Evolutionary conservation across 1,140 invertebrate species (phyloP).

Genomic region (Tribolium castaneum): DNA sequence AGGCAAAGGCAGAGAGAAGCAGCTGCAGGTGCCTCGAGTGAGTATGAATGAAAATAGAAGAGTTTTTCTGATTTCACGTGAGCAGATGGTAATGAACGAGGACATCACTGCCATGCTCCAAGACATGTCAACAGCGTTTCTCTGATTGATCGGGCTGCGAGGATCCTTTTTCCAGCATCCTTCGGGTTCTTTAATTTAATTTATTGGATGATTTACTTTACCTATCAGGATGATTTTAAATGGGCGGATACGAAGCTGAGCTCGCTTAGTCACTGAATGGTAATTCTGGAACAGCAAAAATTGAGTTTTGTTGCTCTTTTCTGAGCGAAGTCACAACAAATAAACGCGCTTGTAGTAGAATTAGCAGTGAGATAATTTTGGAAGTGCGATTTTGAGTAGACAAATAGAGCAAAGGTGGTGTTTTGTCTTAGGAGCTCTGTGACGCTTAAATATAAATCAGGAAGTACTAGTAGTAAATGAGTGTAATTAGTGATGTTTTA

Average conservation of each 20-base stretch:
- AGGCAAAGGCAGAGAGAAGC: slow-evolving; percentile 80
- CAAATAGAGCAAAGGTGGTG: not conserved
- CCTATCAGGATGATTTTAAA: slow-evolving; percentile 77
- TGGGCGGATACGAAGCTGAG: slow-evolving; percentile 72
- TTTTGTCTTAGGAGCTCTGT: not conserved
- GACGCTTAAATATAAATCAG: too few relatives aligned
- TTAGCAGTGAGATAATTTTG: not conserved
- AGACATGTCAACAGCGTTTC: slow-evolving; percentile 89
- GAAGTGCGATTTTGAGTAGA: not conserved
- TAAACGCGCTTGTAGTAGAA: not conserved
- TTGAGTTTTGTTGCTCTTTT: not conserved
- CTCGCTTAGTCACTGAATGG: slow-evolving; percentile 53
- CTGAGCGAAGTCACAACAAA: not conserved
- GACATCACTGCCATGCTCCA: slow-evolving; percentile 66
- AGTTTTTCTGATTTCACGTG: not conserved
- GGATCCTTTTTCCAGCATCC: slow-evolving; percentile 87
- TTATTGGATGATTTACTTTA: slow-evolving; percentile 88
- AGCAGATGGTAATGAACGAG: slow-evolving; percentile 5
- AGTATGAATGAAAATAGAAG: not conserved
- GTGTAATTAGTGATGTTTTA: too few relatives aligned
- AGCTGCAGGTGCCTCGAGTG: slow-evolving; percentile 64
- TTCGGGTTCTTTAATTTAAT: slow-evolving; percentile 87
- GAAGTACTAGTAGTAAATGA: too few relatives aligned
- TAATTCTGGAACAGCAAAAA: not conserved
- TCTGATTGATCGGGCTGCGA: slow-evolving; percentile 85